Conservation (phyloP, 2,113 vertebrate species). For the Casuarius casuarius region DNA sequence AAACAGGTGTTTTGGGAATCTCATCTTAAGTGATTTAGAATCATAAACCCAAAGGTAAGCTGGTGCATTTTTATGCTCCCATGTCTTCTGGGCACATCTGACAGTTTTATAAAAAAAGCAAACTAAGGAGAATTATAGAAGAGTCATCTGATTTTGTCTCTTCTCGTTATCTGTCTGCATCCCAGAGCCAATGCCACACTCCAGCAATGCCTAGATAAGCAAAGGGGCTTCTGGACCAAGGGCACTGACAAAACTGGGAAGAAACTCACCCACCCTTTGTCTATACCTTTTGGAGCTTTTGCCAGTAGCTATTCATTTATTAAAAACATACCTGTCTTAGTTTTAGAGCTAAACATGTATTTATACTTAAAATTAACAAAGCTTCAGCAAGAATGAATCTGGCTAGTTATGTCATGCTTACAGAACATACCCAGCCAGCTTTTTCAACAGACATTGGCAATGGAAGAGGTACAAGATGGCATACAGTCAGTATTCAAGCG, state of each 20-base stretch:
- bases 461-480: rapidly evolving
- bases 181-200: background rate
- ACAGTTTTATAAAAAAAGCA: background rate
- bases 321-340: rapidly evolving
- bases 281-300: background rate
- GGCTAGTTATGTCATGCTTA: background rate
- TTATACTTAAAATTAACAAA: too few relatives aligned
- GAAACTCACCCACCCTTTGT: background rate
- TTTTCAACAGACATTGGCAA: background rate
- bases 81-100: rapidly evolving
- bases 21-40: background rate
- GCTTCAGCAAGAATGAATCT: rapidly evolving
- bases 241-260: background rate
- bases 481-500: background rate
- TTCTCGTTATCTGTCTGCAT: background rate
- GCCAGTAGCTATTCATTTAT: background rate
- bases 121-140: rapidly evolving
- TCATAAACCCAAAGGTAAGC: background rate
- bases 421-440: background rate
- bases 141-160: background rate
- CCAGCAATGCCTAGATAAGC: background rate
- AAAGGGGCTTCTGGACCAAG: background rate
- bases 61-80: background rate
- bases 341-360: background rate
- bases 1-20: background rate